These are phyloP conservation scores for Diuraphis noxia DNA, from an alignment of 1,140 invertebrate genomes.

Conservation along the genomic window DNA sequence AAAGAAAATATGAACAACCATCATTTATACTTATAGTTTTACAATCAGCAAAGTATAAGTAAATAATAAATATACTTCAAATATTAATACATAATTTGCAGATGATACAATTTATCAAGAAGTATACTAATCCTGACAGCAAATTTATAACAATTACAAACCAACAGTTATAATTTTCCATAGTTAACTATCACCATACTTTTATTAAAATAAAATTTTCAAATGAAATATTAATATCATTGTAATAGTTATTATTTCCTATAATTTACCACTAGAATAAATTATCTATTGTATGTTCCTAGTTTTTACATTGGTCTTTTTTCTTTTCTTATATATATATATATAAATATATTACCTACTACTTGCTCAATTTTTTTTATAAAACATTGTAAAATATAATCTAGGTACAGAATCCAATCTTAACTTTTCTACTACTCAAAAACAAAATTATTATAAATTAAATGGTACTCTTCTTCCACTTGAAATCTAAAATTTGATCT, in stretches of 20 bases:
- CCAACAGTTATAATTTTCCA: background rate
- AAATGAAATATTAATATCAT: too few relatives aligned
- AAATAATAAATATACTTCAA: too few relatives aligned
- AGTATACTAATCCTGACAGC: too few relatives aligned
- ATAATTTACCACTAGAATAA: too few relatives aligned
- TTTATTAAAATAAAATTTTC: background rate
- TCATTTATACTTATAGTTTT: too few relatives aligned
- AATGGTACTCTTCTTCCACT: background rate
- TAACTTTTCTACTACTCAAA: background rate
- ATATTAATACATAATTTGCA: too few relatives aligned
- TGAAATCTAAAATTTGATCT: background rate
- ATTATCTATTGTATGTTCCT: background rate
- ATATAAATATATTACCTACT: too few relatives aligned
- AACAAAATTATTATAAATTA: background rate
- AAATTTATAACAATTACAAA: too few relatives aligned
- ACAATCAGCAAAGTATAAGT: too few relatives aligned
- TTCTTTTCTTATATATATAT: background rate
- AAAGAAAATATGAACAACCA: background rate
- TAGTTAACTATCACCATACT: background rate
- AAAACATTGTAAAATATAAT: background rate
- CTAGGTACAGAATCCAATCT: background rate
- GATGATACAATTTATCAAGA: too few relatives aligned
- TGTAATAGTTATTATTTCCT: background rate
- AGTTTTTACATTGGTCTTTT: background rate
- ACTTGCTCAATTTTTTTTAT: background rate